phyloP scores from a whole-genome alignment of 2,113 vertebrate species.

The Corapipo altera region DNA sequence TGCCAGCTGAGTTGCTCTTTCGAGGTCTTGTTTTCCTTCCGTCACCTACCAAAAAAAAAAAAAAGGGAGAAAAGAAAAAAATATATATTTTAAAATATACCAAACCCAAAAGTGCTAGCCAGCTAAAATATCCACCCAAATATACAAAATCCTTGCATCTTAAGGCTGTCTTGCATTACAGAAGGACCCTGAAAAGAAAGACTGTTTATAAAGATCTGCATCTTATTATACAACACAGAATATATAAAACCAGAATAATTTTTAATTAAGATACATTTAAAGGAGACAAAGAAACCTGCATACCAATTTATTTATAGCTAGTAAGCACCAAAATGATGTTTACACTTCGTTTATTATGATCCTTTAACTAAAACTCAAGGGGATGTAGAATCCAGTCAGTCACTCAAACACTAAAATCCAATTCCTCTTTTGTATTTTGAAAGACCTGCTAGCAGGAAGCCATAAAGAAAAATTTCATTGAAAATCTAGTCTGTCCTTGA shows the following conservation, averaged over 20 bases:
- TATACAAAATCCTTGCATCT: not conserved
- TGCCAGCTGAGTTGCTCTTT: conserved; percentile 86
- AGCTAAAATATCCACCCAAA: not conserved
- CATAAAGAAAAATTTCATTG: not conserved
- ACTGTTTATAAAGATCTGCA: not conserved
- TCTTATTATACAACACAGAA: not conserved
- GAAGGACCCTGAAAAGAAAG: not conserved
- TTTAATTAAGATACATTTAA: not conserved
- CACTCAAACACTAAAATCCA: not conserved
- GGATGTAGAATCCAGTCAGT: not conserved
- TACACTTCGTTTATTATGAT: not conserved
- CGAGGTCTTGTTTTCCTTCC: conserved; percentile 93
- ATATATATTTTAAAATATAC: not conserved
- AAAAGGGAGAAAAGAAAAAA: not conserved
- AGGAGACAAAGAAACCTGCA: not conserved
- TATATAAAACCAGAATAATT: not conserved
- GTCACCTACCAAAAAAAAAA: conserved; percentile 81
- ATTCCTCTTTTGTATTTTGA: not conserved
- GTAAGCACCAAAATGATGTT: not conserved
- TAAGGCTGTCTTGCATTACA: not conserved
- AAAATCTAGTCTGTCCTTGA: not conserved
- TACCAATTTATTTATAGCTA: not conserved
- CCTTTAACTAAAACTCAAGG: not conserved
- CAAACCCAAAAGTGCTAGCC: not conserved
- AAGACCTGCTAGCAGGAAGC: not conserved